A percentile compares a stretch with the other conserved stretches of the same genome.
phyloP scores from a whole-genome alignment of 2,113 vertebrate genomes.

The Bothrops jararaca region DNA sequence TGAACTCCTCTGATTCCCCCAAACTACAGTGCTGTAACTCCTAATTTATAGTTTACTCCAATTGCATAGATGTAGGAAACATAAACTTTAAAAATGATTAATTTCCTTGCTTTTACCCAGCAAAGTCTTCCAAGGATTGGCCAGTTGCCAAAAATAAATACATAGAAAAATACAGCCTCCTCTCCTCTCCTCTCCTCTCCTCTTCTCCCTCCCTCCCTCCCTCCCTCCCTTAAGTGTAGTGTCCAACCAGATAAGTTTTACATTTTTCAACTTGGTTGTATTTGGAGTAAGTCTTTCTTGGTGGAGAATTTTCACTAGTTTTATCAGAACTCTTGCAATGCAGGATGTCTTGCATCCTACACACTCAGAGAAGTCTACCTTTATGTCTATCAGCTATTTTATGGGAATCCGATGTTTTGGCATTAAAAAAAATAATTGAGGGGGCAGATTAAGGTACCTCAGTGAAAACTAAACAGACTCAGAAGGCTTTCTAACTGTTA shows the following conservation, averaged over 20 bases:
- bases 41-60: constrained; percentile 77
- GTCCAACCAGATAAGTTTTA: background rate
- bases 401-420: background rate
- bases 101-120: constrained; percentile 56
- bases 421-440: background rate
- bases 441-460: too few relatives aligned
- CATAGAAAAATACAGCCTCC: constrained; percentile 16
- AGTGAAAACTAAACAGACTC: background rate
- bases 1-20: constrained; percentile 64
- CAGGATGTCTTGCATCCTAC: background rate
- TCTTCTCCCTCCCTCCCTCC: too few relatives aligned
- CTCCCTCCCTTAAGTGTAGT: background rate
- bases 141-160: constrained; percentile 48
- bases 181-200: background rate
- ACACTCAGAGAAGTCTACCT: background rate
- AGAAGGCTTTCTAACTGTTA: background rate
- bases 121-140: constrained; percentile 49
- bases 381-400: background rate
- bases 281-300: background rate
- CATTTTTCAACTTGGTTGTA: background rate
- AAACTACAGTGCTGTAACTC: constrained; percentile 62
- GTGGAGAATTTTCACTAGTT: background rate
- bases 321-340: background rate
- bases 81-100: constrained; percentile 52
- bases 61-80: constrained; percentile 59